Evolutionary conservation across 1,140 invertebrate genomes (phyloP), one percentile per base, ranked within the genome.

Genomic region (Orius laevigatus): DNA sequence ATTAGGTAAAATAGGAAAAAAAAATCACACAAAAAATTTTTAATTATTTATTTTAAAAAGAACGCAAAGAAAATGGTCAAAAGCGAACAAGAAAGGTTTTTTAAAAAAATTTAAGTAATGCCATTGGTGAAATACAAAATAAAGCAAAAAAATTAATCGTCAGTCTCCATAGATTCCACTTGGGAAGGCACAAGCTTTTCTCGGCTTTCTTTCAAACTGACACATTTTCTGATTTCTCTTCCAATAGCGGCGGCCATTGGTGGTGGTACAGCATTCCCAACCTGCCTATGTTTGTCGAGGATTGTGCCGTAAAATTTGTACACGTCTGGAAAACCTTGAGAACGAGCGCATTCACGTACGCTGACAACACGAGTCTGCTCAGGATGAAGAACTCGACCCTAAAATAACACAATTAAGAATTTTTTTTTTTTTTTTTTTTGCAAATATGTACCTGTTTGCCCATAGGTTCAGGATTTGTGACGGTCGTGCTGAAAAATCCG

Each of bases 391-490:
- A 90, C 83, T 55, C 76, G 66, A 6, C 77, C 77, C 72, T 76
- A 55, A 42, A 56, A 57, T 16, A 15, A 51, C n/a, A 48, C 42
- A 54, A 48, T 39, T n/a, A n/a, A n/a, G n/a, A n/a, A n/a, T n/a
- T n/a, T n/a, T n/a, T n/a, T n/a, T n/a, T n/a, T n/a, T n/a, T n/a
- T n/a, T n/a, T n/a, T 40, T 15, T 40, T 41, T 46, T 16, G 18
- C n/a, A 19, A 41, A 16, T 9, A 47, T 8, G 11, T 46, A 73
- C 84, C 69, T 89, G 85, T 71, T 89, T 89, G 46, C 85, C 84
- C 82, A 90, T 89, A 6, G 86, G 85, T 60, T 90, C 85, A 35
- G 85, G 85, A 68, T 89, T 88, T n/a, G 85, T 89, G 44, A 80
- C 72, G 5, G 84, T 89, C 2, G 86, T 91, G 48, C 73, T 74